Evolutionary conservation across 2,797 vertebrate species (phyloP).

Genomic region (Forpus xanthops): DNA sequence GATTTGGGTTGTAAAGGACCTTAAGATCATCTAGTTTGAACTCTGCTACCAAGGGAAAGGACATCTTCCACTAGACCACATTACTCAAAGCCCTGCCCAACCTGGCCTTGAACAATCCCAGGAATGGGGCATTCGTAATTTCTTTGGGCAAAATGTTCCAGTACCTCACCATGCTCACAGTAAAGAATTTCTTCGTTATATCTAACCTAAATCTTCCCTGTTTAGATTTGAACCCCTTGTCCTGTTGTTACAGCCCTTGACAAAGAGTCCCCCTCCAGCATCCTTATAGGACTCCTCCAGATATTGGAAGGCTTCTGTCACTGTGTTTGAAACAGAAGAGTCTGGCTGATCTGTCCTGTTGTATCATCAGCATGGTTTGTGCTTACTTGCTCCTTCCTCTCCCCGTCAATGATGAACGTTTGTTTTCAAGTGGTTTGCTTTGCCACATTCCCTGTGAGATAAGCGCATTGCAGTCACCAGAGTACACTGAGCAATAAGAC

Average conservation of each 20-base stretch:
- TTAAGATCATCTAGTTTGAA: not conserved
- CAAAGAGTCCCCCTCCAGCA: not conserved
- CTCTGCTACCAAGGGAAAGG: not conserved
- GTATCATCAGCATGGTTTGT: not conserved
- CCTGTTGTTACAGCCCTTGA: not conserved
- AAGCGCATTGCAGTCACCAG: not conserved
- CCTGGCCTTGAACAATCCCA: not conserved
- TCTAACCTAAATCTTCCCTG: not conserved
- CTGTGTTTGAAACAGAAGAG: not conserved
- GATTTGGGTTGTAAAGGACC: not conserved
- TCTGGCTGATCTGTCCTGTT: not conserved
- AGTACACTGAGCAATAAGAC: not conserved
- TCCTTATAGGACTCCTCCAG: not conserved
- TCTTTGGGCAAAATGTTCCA: not conserved
- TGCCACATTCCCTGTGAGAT: not conserved
- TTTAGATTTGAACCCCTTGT: not conserved
- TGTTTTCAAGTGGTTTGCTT: constrained; percentile 1
- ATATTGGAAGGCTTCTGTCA: not conserved
- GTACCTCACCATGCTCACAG: not conserved
- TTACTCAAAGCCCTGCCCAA: not conserved
- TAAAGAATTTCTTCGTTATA: not conserved
- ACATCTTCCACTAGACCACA: not conserved
- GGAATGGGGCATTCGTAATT: not conserved
- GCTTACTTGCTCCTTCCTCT: not conserved
- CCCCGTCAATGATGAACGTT: accelerated